phyloP scores from a whole-genome alignment of 2,888 invertebrate species.

The Archips xylosteana region DNA sequence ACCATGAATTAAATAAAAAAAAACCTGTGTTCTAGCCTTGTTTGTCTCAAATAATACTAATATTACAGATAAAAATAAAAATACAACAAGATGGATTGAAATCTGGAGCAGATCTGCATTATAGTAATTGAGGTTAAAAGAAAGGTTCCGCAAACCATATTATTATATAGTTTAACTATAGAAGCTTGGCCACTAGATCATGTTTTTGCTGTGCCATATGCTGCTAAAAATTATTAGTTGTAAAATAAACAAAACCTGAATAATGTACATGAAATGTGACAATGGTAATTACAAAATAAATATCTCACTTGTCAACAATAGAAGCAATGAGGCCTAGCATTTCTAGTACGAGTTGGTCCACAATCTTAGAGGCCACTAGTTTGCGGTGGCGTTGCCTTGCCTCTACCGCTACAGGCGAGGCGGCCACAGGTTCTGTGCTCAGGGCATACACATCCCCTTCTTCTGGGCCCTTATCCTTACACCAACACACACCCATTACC shows the following conservation, averaged over 20 bases:
- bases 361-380: conserved; percentile 71
- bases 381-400: conserved; percentile 49
- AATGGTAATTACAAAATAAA: neutral
- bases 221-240: neutral
- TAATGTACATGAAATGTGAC: neutral
- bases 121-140: too few relatives aligned
- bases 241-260: neutral
- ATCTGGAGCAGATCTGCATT: too few relatives aligned
- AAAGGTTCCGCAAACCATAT: too few relatives aligned
- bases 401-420: conserved; percentile 52
- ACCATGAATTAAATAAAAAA: neutral
- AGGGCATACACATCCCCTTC: conserved; percentile 77
- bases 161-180: neutral
- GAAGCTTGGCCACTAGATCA: neutral
- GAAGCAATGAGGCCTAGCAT: conserved; percentile 92
- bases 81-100: too few relatives aligned
- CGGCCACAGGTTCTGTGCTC: conserved; percentile 49
- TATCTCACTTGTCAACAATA: conserved; percentile 90
- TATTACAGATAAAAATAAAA: too few relatives aligned
- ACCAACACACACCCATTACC: conserved; percentile 92
- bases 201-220: neutral
- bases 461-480: conserved; percentile 87
- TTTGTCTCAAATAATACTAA: too few relatives aligned
- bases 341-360: conserved; percentile 92
- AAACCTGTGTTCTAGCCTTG: neutral